Percentiles rank a stretch among this genome's conserved stretches.
These are phyloP conservation scores for Sarcophaga rosellei DNA, from an alignment of 2,888 invertebrate species.

Conservation along the genomic window DNA sequence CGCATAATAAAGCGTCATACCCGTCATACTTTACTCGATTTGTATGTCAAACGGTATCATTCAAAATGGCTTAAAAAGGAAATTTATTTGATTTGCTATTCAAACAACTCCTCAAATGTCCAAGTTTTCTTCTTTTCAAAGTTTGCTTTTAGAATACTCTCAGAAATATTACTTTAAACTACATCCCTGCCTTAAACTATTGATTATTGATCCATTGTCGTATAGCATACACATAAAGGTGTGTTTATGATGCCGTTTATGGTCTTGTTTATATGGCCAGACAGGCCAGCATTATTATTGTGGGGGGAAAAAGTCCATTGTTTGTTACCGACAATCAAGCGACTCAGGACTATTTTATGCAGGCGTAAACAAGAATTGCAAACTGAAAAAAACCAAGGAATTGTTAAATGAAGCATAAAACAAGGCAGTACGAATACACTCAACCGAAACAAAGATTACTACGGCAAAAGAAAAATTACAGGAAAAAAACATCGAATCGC, in stretches of 20 bases:
- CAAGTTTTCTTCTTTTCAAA: not conserved
- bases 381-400: constrained; percentile 23
- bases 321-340: constrained; percentile 17
- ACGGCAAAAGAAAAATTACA: not conserved
- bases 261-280: constrained; percentile 36
- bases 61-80: not conserved
- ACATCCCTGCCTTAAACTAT: not conserved
- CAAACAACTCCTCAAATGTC: too few species aligned
- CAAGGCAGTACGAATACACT: constrained; percentile 14
- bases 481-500: too few species aligned
- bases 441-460: not conserved
- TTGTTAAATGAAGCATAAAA: constrained; percentile 63
- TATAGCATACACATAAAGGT: not conserved
- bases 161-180: not conserved
- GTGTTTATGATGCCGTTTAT: not conserved
- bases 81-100: not conserved
- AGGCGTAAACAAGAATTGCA: constrained; percentile 48
- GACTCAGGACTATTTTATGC: constrained; percentile 50
- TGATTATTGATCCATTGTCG: not conserved
- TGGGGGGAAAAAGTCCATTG: not conserved
- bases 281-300: constrained; percentile 53
- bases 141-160: not conserved
- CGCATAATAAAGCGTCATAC: too few species aligned
- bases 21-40: too few species aligned
- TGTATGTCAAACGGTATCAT: too few species aligned